phyloP scores from a whole-genome alignment of 2,797 vertebrate genomes.

The Gambusia yucatana region DNA sequence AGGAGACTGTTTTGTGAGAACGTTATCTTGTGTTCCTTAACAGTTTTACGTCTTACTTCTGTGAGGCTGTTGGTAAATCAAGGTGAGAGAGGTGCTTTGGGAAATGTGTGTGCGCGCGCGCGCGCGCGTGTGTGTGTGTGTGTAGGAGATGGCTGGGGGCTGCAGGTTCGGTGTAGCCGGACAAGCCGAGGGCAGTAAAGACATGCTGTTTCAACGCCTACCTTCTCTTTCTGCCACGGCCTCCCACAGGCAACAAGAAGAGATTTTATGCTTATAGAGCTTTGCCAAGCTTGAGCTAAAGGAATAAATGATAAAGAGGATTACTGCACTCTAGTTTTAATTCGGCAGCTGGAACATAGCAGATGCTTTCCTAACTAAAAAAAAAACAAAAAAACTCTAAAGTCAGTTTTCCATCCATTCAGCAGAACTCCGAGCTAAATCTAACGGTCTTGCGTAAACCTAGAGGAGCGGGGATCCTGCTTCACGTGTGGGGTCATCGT shows the following conservation, averaged over 20 bases:
- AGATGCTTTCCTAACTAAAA: neutral
- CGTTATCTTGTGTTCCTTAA: conserved; percentile 13
- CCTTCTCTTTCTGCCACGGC: conserved; percentile 48
- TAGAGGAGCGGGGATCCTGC: conserved; percentile 26
- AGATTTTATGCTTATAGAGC: conserved; percentile 54
- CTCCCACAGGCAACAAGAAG: conserved; percentile 57
- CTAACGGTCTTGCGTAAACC: conserved; percentile 46
- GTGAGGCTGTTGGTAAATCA: conserved; percentile 23
- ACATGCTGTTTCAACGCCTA: conserved; percentile 68
- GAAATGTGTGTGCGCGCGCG: conserved; percentile 24
- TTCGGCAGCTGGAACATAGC: neutral
- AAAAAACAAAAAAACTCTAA: neutral
- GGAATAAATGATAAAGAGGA: neutral
- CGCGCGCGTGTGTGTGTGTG: conserved; percentile 24
- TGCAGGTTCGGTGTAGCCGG: conserved; percentile 53
- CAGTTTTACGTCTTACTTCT: conserved; percentile 21
- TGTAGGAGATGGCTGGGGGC: conserved; percentile 66
- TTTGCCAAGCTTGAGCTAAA: neutral
- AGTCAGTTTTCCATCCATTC: conserved; percentile 32
- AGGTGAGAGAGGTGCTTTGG: conserved; percentile 35
- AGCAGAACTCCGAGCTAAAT: conserved; percentile 32
- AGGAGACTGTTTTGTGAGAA: neutral
- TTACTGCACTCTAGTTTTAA: neutral
- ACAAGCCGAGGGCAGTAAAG: conserved; percentile 53
- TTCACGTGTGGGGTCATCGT: conserved; percentile 42